phyloP scores from a whole-genome alignment of 2,113 vertebrate species.

The Tachycineta bicolor region DNA sequence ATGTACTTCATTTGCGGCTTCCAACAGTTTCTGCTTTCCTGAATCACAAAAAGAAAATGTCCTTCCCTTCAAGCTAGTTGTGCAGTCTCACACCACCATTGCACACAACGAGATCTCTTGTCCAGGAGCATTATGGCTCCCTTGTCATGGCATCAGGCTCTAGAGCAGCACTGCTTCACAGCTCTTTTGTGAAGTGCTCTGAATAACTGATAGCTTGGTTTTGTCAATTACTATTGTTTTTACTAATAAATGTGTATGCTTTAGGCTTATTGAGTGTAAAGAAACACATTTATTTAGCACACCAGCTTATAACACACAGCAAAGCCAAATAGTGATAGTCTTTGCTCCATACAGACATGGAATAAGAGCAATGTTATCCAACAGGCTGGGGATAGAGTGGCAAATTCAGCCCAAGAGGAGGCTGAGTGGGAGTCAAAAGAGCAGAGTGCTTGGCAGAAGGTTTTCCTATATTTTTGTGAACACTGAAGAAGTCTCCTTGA shows the following conservation, averaged over 20 bases:
- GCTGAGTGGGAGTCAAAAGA: neutral
- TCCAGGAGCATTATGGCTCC: neutral
- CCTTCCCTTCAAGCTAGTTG: neutral
- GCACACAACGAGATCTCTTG: fast-evolving
- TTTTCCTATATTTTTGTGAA: neutral
- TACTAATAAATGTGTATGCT: neutral
- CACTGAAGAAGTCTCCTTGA: neutral
- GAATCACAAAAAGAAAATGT: neutral
- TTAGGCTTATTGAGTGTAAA: neutral
- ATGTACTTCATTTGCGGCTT: neutral
- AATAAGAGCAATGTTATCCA: neutral
- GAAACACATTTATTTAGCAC: neutral
- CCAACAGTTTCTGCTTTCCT: neutral
- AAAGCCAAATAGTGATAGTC: neutral
- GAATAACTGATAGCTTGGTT: neutral
- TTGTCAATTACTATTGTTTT: neutral
- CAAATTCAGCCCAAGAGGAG: neutral
- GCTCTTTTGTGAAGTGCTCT: neutral
- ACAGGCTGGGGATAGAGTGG: neutral
- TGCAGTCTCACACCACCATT: neutral
- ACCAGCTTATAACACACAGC: neutral
- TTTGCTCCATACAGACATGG: neutral
- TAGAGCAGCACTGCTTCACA: neutral
- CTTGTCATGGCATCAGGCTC: fast-evolving
- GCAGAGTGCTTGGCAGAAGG: neutral